Conservation (phyloP, 2,888 invertebrate species). For the Cerastis rubricosa region DNA sequence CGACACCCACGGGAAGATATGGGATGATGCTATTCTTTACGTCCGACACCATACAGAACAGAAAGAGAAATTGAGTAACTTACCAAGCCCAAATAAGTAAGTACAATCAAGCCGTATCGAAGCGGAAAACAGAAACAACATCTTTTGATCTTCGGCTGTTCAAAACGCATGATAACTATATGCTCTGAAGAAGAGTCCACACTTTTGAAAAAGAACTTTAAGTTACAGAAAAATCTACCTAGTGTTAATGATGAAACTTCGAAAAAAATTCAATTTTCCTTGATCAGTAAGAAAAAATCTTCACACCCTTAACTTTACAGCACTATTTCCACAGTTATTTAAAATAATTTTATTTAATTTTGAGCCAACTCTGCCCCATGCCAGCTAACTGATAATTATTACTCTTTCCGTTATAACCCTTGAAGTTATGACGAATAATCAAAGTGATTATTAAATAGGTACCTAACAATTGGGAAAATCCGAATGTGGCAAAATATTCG, state of each 20-base stretch:
- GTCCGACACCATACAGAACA: too few species aligned
- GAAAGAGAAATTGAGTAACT: not conserved
- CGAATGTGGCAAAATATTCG: not conserved
- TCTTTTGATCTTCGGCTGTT: not conserved
- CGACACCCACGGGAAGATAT: too few species aligned
- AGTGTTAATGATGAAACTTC: not conserved
- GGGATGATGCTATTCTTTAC: too few species aligned
- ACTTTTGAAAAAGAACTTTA: not conserved
- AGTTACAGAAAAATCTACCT: not conserved
- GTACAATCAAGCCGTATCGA: not conserved
- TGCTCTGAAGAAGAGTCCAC: not conserved
- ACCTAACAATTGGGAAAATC: not conserved
- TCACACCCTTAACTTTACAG: not conserved
- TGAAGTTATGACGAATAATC: not conserved
- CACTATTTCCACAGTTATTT: not conserved
- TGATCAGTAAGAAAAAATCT: not conserved
- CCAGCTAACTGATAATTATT: not conserved
- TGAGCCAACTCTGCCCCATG: not conserved
- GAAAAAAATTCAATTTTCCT: not conserved
- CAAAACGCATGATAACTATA: not conserved
- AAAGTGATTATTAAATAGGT: constrained; percentile 1
- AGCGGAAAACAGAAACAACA: constrained; percentile 10
- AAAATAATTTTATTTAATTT: not conserved
- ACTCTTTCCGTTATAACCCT: not conserved
- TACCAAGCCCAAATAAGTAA: not conserved